Evolutionary conservation across 2,113 vertebrate species (phyloP).

Genomic region (Rallus limicola): DNA sequence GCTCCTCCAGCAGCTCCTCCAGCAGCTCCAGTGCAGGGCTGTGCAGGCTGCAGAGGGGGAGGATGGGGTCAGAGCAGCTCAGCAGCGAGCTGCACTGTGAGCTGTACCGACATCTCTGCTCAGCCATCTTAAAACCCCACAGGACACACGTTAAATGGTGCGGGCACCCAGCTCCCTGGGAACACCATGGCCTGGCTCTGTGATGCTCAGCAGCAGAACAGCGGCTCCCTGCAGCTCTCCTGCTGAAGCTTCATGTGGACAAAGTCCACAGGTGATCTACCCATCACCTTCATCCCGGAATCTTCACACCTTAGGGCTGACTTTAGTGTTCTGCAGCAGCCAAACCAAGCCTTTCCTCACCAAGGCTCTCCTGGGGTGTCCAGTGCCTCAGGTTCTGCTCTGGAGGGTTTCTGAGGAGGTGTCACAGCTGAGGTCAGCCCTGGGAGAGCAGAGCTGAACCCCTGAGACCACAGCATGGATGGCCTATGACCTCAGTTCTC

Average conservation of each 20-base stretch:
- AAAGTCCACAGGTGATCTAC: rapidly evolving
- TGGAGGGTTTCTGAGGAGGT: background rate
- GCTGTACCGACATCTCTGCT: background rate
- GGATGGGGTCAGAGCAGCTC: background rate
- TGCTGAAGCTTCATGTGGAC: background rate
- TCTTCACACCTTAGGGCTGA: background rate
- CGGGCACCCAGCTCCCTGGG: background rate
- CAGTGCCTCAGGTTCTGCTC: background rate
- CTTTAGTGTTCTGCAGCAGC: background rate
- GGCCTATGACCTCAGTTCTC: background rate
- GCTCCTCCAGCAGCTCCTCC: background rate
- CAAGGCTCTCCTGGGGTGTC: background rate
- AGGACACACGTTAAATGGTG: rapidly evolving
- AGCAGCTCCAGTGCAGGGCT: rapidly evolving
- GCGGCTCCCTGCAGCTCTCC: background rate
- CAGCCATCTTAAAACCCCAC: background rate
- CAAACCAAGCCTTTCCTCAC: background rate
- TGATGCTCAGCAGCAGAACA: rapidly evolving
- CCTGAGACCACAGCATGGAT: rapidly evolving
- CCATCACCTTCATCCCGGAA: background rate
- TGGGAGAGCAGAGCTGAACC: background rate
- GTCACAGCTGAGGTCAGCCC: background rate
- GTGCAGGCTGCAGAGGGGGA: background rate
- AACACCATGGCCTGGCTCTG: background rate
- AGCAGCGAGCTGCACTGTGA: background rate